Base-by-base conservation (phyloP, 2,113 vertebrate species). In the Aphelocoma coerulescens region DNA sequence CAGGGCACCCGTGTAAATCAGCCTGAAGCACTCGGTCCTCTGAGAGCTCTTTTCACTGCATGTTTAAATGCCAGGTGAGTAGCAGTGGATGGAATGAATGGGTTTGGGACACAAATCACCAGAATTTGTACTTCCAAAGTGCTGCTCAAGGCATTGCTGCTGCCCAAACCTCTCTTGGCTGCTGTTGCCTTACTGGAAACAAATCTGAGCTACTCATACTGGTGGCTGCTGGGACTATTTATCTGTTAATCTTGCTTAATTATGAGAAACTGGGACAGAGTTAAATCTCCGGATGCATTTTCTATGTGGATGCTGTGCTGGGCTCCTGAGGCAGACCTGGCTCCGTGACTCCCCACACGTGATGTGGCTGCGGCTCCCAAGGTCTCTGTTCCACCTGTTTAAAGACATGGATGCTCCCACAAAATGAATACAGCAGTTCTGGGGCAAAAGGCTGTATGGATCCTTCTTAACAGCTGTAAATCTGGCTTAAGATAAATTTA, bases 401-500 rank as follows among this genome's bases (percentile, higher is more conserved):
- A 4, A 10, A 17, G 33, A 16, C 5, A 7, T 3, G 33, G 43
- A 23, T 66, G 79, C 17, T 71, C 66, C 75, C 5, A 7, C 80
- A 59, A 48, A 91, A 80, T 28, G 82, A 57, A 0, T 8, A 3
- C 0, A 4, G 51, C 65, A 44, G 6, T 88, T 63, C 55, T 67
- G 72, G 46, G 74, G 63, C 77, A 88, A 71, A 76, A 30, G 72
- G 85, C 75, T 57, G 12, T 0, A 0, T 28, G 43, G 75, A 85
- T 88, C 88, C 75, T 95, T 79, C 88, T 93, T 83, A 93, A 30
- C 65, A 59, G 68, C 89, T 27, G 20, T 20, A 95, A 96, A 96
- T 92, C 94, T 90, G 93, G 63, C 39, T 96, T 94, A 89, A 91
- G 92, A 91, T 55, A 66, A 73, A 88, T 84, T 94, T 88, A 43